Conservation (phyloP, 2,113 vertebrate genomes). For the Phylloscopus trochilus region DNA sequence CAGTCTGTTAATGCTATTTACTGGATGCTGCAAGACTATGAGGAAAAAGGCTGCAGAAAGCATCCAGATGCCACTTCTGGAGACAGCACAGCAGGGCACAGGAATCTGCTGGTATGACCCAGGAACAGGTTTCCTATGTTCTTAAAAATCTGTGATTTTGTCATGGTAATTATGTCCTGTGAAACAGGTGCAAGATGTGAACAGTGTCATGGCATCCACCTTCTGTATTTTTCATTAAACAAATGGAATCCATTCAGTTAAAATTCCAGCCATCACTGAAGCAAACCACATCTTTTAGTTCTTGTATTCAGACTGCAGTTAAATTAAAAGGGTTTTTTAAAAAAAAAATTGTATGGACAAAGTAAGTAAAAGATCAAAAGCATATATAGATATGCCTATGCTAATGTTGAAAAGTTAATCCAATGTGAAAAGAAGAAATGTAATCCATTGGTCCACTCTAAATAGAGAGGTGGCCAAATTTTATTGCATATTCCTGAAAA, state of each 20-base stretch:
- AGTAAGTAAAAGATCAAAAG: not conserved
- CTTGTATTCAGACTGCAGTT: not conserved
- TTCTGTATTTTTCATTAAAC: not conserved
- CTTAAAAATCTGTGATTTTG: not conserved
- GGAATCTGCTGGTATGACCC: not conserved
- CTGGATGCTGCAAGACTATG: not conserved
- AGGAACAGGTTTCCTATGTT: not conserved
- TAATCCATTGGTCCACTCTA: not conserved
- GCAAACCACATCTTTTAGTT: not conserved
- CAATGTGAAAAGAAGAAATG: not conserved
- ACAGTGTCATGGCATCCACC: not conserved
- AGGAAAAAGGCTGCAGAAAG: not conserved
- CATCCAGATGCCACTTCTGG: not conserved
- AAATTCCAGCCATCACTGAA: not conserved
- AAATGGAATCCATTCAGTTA: not conserved
- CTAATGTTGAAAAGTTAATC: not conserved
- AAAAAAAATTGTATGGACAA: not conserved
- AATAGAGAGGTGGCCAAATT: not conserved
- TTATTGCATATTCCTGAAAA: conserved; percentile 19
- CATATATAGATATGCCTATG: not conserved
- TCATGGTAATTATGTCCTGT: not conserved
- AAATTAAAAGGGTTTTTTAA: not conserved
- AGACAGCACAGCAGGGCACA: not conserved
- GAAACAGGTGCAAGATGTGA: not conserved
- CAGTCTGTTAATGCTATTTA: not conserved